phyloP scores from a whole-genome alignment of 2,797 vertebrate species.

The Allobates femoralis region DNA sequence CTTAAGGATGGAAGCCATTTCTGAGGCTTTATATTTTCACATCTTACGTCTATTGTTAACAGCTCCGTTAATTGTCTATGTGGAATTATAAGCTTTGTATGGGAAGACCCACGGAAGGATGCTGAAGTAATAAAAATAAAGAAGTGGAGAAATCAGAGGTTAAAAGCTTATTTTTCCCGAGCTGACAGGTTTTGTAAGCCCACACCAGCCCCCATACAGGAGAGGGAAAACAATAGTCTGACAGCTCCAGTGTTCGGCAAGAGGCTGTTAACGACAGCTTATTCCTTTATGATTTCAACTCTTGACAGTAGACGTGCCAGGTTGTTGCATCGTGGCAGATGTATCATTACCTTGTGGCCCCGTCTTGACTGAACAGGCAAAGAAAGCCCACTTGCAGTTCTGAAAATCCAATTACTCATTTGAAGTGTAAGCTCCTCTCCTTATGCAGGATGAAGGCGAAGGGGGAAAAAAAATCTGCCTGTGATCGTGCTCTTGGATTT shows the following conservation, averaged over 20 bases:
- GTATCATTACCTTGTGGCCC: constrained; percentile 96
- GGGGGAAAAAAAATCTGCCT: constrained; percentile 60
- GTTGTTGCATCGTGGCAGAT: constrained; percentile 94
- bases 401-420: constrained; percentile 75
- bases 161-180: constrained; percentile 79
- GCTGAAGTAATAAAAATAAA: constrained; percentile 58
- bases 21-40: constrained; percentile 31
- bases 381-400: constrained; percentile 67
- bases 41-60: constrained; percentile 25
- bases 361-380: constrained; percentile 85
- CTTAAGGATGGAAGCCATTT: constrained; percentile 42
- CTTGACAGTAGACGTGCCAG: constrained; percentile 94
- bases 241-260: constrained; percentile 91
- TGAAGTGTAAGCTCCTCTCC: constrained; percentile 69
- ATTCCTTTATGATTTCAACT: constrained; percentile 96
- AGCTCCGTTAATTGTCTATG: constrained; percentile 62
- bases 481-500: constrained; percentile 64
- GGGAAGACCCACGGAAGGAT: constrained; percentile 56
- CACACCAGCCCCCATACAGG: constrained; percentile 75
- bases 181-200: constrained; percentile 83
- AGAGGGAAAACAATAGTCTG: constrained; percentile 79
- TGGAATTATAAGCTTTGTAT: constrained; percentile 55
- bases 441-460: constrained; percentile 41
- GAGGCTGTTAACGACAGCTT: constrained; percentile 93
- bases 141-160: constrained; percentile 71